Evolutionary conservation across 2,797 vertebrate genomes (phyloP), one percentile per base, ranked within the genome.

Genomic region (Sebastes flavidus): DNA sequence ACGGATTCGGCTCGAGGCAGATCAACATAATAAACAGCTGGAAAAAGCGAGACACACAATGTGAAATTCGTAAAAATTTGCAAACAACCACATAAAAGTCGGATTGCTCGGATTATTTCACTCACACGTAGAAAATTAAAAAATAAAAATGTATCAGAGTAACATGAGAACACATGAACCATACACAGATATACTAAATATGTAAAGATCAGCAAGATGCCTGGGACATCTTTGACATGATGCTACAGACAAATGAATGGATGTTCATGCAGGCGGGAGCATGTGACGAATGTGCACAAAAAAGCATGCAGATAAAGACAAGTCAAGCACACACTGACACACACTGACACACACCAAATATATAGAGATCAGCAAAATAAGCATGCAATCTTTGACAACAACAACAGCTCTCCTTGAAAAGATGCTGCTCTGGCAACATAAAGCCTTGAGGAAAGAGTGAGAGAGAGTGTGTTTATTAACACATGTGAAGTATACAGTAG

Each of bases 1-100:
- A 62, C 55, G 20, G 79, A 84, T 82, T 58, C 74, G 1, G 69
- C 79, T 85, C 6, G 2, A 72, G 78, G 84, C 80, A 13, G 16
- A 68, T 4, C 61, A 73, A 82, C 78, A 75, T 3, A 36, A 80
- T 62, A 62, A 87, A 61, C 74, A 60, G 59, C 38, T 30, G 13
- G 2, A 49, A 59, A 56, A 62, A 18, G 14, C 4, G 6, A 63
- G 27, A 59, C 11, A 8, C 6, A 29, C 6, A 24, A 65, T 18
- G 66, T 58, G 49, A 78, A 71, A 77, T 75, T 49, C 20, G 8
- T 27, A 29, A 49, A 36, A 67, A 76, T 71, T 42, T 13, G 20
- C 27, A 29, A 65, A 76, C 55, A 75, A 67, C 65, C 42, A 52
- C 29, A 11, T 18, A n/a, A 18, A 49, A 54, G 52, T 20, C 0